Evolutionary conservation across 2,797 vertebrate genomes (phyloP), one percentile per base, ranked within the genome.

Genomic region (Novumbra hubbsi): DNA sequence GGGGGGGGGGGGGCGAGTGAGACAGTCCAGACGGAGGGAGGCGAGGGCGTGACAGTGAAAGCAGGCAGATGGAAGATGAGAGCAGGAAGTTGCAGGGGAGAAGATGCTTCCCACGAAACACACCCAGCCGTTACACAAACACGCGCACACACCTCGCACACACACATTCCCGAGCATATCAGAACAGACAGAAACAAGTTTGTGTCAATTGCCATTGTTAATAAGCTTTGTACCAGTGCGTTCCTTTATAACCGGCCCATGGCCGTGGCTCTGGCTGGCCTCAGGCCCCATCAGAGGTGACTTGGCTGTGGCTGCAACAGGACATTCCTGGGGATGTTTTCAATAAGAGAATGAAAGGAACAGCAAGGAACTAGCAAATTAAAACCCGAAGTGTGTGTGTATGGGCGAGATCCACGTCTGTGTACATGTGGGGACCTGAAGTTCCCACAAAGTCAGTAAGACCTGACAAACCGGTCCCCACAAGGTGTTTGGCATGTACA

Each of bases 241-340:
- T 79, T 66, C 68, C 41, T 70, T 38, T 67, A 86, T 78, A 75
- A 80, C 82, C 82, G 88, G 82, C 79, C n/a, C 15, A 14, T n/a
- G 77, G 84, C 85, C 82, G 76, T 72, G 64, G 83, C 80, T 83
- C 71, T 79, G 48, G 75, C 48, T 80, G 82, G 27, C 11, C 49
- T 50, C 65, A n/a, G 3, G 5, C n/a, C 55, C 55, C 55, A 16
- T 48, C 38, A 28, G 28, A 28, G 78, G 78, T 80, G 84, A 85
- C 88, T 88, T 68, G 81, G 90, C 85, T 80, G 77, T 73, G 87
- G 89, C 88, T 81, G 85, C 78, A 67, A 85, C 86, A 92, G 91
- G 91, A 94, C 92, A 94, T 94, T 94, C 91, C 92, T 88, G 72
- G 81, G 91, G 91, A 93, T 94, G 92, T 93, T 93, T 93, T 92